Conservation (phyloP, 2,888 invertebrate species). For the Dendrolimus houi region DNA sequence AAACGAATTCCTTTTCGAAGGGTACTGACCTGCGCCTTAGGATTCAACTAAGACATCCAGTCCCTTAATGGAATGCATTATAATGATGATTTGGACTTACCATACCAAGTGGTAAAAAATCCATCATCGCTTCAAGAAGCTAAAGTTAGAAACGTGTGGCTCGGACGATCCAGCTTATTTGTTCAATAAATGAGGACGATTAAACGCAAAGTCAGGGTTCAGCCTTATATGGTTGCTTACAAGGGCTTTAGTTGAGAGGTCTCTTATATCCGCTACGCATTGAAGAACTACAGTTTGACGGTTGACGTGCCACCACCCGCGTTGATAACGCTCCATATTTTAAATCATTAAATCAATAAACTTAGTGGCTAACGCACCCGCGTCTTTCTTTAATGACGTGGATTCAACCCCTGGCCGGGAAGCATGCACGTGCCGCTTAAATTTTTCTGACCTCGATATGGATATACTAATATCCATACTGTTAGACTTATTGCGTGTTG, state of each 20-base stretch:
- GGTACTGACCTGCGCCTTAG: too few species aligned
- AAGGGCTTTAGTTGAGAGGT: constrained; percentile 24
- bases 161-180: constrained; percentile 35
- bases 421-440: too few species aligned
- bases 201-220: constrained; percentile 27
- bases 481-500: too few species aligned
- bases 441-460: too few species aligned
- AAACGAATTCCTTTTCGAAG: too few species aligned
- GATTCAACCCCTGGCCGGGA: too few species aligned
- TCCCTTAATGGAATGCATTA: too few species aligned
- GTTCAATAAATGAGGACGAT: constrained; percentile 17
- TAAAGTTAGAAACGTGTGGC: constrained; percentile 25
- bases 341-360: too few species aligned
- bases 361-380: too few species aligned
- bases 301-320: constrained; percentile 39
- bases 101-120: constrained; percentile 31
- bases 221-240: constrained; percentile 24
- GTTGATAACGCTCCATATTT: constrained; percentile 8
- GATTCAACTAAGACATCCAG: too few species aligned
- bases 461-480: too few species aligned
- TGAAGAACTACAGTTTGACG: constrained; percentile 28
- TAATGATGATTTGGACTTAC: background rate
- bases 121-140: constrained; percentile 57
- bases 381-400: too few species aligned
- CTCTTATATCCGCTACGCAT: constrained; percentile 34